A percentile compares a stretch with the other conserved stretches of the same genome.
Conservation (phyloP, 2,888 invertebrate genomes). For the Limulus polyphemus region DNA sequence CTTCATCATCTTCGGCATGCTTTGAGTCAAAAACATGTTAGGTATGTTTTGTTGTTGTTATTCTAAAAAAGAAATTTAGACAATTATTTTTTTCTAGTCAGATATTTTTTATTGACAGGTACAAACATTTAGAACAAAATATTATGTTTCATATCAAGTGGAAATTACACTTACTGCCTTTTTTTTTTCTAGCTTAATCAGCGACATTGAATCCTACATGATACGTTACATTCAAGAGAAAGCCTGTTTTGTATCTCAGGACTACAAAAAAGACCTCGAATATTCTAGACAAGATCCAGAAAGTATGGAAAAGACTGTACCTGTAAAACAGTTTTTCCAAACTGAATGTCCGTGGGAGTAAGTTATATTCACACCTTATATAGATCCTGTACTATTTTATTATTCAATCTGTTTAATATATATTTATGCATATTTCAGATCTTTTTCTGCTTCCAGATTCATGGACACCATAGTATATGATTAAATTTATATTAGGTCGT, state of each 20-base stretch:
- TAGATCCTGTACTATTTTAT: too few relatives aligned
- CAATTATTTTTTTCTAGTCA: too few relatives aligned
- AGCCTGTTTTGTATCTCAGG: slow-evolving; percentile 41
- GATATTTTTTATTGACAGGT: too few relatives aligned
- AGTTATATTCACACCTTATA: slow-evolving; percentile 12
- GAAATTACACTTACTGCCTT: too few relatives aligned
- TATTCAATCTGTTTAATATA: too few relatives aligned
- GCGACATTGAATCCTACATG: slow-evolving; percentile 39
- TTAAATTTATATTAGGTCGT: too few relatives aligned
- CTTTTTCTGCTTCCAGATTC: too few relatives aligned
- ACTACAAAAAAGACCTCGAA: slow-evolving; percentile 38
- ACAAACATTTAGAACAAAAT: too few relatives aligned
- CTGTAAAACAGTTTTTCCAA: slow-evolving; percentile 29
- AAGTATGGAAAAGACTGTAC: slow-evolving; percentile 29
- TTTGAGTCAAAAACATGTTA: slow-evolving; percentile 35
- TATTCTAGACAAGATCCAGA: slow-evolving; percentile 35
- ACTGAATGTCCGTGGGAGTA: slow-evolving; percentile 30
- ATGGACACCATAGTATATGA: too few relatives aligned
- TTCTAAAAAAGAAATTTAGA: too few relatives aligned
- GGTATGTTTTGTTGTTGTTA: slow-evolving; percentile 3
- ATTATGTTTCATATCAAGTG: too few relatives aligned
- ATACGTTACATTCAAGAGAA: slow-evolving; percentile 42
- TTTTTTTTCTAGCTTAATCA: slow-evolving; percentile 20
- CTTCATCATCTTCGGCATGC: slow-evolving; percentile 38
- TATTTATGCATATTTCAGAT: too few relatives aligned